Evolutionary conservation across 2,797 vertebrate species (phyloP).

Genomic region (Galagoides demidoff): DNA sequence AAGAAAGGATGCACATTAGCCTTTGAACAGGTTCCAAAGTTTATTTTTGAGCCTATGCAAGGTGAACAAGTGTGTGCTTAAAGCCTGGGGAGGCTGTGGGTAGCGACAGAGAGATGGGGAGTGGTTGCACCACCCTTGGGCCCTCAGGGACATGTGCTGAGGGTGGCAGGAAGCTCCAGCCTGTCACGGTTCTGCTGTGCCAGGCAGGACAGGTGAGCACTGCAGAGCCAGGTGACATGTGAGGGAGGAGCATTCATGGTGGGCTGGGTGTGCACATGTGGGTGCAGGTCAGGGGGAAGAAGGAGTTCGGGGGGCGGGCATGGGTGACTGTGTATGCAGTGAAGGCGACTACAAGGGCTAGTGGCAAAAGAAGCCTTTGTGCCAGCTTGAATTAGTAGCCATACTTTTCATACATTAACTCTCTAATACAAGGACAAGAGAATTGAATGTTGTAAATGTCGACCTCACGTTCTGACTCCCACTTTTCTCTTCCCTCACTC

Average conservation of each 20-base stretch:
- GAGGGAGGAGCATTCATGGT: not conserved
- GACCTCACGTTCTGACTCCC: not conserved
- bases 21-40: slow-evolving; percentile 86
- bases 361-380: not conserved
- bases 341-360: not conserved
- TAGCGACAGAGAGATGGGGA: not conserved
- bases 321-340: not conserved
- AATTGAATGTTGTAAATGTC: not conserved
- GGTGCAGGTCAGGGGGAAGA: not conserved
- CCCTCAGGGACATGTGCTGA: not conserved
- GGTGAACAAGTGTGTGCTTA: slow-evolving; percentile 55
- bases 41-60: slow-evolving; percentile 78
- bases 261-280: not conserved
- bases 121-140: rapidly evolving
- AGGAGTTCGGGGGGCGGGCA: rapidly evolving
- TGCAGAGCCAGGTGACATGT: not conserved
- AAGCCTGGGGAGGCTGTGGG: not conserved
- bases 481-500: not conserved
- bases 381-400: not conserved
- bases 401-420: not conserved
- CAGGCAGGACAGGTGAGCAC: not conserved
- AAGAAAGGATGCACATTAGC: slow-evolving; percentile 86
- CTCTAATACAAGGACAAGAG: not conserved
- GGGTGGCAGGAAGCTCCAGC: not conserved
- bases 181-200: not conserved